Evolutionary conservation across 2,888 invertebrate species (phyloP), one percentile per base, ranked within the genome.

Genomic region (Colostygia pectinataria): DNA sequence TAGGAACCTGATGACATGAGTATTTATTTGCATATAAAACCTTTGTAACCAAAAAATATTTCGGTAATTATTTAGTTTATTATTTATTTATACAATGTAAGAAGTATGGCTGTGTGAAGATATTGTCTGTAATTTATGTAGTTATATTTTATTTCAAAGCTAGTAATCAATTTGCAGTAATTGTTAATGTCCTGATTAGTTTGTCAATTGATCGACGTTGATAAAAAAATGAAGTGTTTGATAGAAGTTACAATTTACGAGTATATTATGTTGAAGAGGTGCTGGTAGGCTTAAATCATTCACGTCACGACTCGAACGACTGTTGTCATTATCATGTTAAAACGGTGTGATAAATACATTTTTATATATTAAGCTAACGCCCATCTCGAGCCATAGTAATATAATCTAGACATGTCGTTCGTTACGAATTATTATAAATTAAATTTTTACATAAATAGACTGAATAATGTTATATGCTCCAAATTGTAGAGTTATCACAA

Each of bases 41-140:
- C 70, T 74, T 75, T 73, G 77, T 81, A 84, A 80, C 88, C 83
- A 84, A 87, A 85, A 78, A 82, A 79, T 77, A 74, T 78, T 77
- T 76, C 74, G 72, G 68, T 76, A 74, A 79, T 80, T 71, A 71
- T 74, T 77, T 80, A 76, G 71, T 74, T 71, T 77, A 71, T 67
- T 73, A 77, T 85, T 85, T 87, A 84, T 86, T 83, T 81, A 80
- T 81, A 68, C 63, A 56, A 64, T 60, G 65, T 85, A 82, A 76
- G 79, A 77, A 81, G 85, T 83, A 88, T 85, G 89, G 87, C 87
- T 89, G 87, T 88, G 88, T 86, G 83, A 87, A 74, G 77, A 69
- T 82, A 73, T 83, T 74, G 76, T 80, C 76, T 82, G 74, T 84
- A 84, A 80, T 83, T 76, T 80, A 75, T 83, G 69, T 81, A 79